A percentile compares a stretch with the other conserved stretches of the same genome.
phyloP scores from a whole-genome alignment of 2,797 vertebrate species.

The Pseudotriccus pelzelni region DNA sequence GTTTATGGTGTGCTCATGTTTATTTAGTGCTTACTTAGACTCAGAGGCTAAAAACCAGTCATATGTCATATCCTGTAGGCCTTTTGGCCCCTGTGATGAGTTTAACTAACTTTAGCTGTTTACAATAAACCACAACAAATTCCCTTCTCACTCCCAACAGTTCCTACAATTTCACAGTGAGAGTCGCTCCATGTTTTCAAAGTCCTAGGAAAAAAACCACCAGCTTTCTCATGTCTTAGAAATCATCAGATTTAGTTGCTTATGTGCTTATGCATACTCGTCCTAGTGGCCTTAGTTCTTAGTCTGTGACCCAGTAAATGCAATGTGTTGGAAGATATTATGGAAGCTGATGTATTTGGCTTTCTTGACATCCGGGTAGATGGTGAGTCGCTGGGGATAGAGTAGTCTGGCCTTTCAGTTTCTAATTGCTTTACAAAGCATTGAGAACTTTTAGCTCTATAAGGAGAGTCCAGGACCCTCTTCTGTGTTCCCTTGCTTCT shows the following conservation, averaged over 20 bases:
- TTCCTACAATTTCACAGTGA: neutral
- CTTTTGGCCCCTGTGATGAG: neutral
- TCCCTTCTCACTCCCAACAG: neutral
- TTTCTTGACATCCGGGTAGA: neutral
- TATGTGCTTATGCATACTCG: neutral
- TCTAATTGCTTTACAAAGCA: neutral
- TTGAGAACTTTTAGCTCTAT: neutral
- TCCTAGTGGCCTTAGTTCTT: neutral
- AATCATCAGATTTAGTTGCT: neutral
- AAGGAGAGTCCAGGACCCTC: neutral
- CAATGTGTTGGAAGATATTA: neutral
- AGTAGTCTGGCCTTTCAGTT: neutral
- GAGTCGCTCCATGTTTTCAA: neutral
- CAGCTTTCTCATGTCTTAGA: neutral
- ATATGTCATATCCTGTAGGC: neutral
- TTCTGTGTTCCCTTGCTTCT: neutral
- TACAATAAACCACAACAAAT: neutral
- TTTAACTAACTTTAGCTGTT: neutral
- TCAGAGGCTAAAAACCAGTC: neutral
- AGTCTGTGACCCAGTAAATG: neutral
- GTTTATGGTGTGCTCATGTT: neutral
- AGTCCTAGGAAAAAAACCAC: neutral
- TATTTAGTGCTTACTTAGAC: neutral
- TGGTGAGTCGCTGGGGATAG: neutral
- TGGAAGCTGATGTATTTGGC: neutral